A percentile compares a stretch with the other conserved stretches of the same genome.
Evolutionary conservation across 2,113 vertebrate genomes (phyloP).

Genomic region (Odobenus rosmarus): DNA sequence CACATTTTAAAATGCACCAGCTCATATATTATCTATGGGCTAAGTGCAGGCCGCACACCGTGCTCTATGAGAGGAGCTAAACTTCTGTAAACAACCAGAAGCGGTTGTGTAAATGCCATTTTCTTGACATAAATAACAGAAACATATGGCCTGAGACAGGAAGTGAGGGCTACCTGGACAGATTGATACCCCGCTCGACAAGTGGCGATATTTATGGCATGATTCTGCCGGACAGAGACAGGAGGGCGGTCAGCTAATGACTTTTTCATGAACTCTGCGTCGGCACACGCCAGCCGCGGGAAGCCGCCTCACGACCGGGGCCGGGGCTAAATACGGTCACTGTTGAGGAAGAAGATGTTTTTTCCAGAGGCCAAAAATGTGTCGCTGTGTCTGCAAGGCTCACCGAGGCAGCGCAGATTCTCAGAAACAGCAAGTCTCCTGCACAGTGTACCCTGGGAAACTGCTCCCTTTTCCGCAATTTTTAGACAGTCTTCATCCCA

Average conservation of each 20-base stretch:
- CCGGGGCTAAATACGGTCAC: constrained; percentile 57
- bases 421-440: background rate
- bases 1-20: constrained; percentile 87
- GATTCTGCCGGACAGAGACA: constrained; percentile 88
- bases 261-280: constrained; percentile 89
- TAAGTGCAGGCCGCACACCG: constrained; percentile 89
- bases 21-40: constrained; percentile 92
- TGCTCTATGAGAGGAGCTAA: constrained; percentile 89
- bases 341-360: constrained; percentile 61
- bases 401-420: fast-evolving
- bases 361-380: constrained; percentile 6
- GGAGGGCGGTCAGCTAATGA: constrained; percentile 84
- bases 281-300: constrained; percentile 83
- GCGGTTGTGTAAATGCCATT: constrained; percentile 90
- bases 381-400: background rate
- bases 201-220: constrained; percentile 87
- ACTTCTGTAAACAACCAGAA: constrained; percentile 92
- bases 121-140: constrained; percentile 93
- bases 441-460: fast-evolving
- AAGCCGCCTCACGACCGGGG: constrained; percentile 80
- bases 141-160: constrained; percentile 93
- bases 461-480: fast-evolving
- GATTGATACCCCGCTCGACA: constrained; percentile 86
- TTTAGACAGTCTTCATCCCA: fast-evolving
- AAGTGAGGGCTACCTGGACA: constrained; percentile 89